phyloP scores from a whole-genome alignment of 1,140 invertebrate species.

The Gryon sp. region DNA sequence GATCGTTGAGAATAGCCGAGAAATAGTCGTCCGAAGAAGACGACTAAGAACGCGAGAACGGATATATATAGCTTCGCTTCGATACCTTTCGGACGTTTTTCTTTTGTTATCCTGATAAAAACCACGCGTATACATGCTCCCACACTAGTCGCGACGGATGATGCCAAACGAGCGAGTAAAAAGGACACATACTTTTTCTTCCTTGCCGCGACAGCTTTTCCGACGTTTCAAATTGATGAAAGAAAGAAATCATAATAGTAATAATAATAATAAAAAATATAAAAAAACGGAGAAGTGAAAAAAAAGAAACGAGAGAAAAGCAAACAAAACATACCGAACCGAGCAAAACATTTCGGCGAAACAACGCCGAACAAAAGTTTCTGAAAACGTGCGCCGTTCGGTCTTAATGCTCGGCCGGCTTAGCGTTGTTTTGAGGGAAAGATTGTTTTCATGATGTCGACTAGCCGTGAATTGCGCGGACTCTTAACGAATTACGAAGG shows the following conservation, averaged over 20 bases:
- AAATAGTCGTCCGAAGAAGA: constrained; percentile 57
- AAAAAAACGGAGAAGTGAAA: background rate
- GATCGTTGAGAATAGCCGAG: constrained; percentile 63
- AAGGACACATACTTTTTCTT: background rate
- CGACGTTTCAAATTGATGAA: constrained; percentile 62
- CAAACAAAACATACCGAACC: constrained; percentile 24
- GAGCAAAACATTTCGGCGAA: constrained; percentile 56
- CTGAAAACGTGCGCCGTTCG: constrained; percentile 38
- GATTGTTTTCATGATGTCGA: constrained; percentile 51
- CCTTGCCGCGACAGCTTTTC: constrained; percentile 17
- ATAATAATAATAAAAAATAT: too few species aligned
- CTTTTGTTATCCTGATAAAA: constrained; percentile 30
- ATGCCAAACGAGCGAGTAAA: constrained; percentile 7
- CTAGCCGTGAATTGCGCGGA: constrained; percentile 28
- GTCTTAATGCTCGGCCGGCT: constrained; percentile 54
- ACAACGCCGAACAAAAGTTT: constrained; percentile 54
- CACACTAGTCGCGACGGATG: constrained; percentile 2
- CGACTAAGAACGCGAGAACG: constrained; percentile 60
- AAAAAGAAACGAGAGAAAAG: constrained; percentile 10
- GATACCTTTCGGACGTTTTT: constrained; percentile 56
- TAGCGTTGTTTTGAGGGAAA: constrained; percentile 37
- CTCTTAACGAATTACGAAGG: constrained; percentile 27
- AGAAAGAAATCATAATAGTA: too few species aligned
- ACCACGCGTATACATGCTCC: constrained; percentile 27
- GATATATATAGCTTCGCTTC: constrained; percentile 53